A percentile compares a stretch with the other conserved stretches of the same genome.
Conservation (phyloP, 1,140 invertebrate species). For the Aphelenchoides besseyi region DNA sequence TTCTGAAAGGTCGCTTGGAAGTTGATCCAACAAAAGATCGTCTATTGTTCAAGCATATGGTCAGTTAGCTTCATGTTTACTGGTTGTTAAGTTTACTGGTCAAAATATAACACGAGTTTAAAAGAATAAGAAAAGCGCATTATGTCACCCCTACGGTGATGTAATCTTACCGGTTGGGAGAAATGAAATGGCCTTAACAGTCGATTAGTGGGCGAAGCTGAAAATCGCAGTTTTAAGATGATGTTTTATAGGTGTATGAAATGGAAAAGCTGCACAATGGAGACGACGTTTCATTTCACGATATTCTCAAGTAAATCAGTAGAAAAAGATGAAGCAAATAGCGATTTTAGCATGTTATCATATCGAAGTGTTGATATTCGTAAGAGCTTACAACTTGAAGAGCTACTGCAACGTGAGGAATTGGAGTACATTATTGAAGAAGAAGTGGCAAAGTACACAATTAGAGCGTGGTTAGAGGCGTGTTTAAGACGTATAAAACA, state of each 20-base stretch:
- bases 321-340: background rate
- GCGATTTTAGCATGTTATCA: conserved; percentile 81
- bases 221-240: background rate
- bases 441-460: conserved; percentile 99
- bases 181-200: too few relatives aligned
- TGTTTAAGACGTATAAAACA: conserved; percentile 50
- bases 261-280: conserved; percentile 93
- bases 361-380: conserved; percentile 97
- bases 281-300: conserved; percentile 99
- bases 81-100: too few relatives aligned
- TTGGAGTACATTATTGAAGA: conserved; percentile 99
- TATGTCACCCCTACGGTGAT: too few relatives aligned
- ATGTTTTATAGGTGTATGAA: conserved; percentile 76
- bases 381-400: conserved; percentile 94
- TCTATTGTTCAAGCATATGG: conserved; percentile 95
- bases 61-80: too few relatives aligned
- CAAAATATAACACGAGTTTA: too few relatives aligned
- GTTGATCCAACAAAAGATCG: conserved; percentile 96
- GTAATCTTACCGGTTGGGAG: too few relatives aligned
- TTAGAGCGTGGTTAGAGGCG: conserved; percentile 67
- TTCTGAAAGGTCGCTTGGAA: conserved; percentile 80
- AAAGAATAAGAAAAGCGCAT: too few relatives aligned
- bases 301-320: conserved; percentile 83
- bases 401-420: conserved; percentile 91
- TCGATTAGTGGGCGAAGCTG: too few relatives aligned